Evolutionary conservation across 1,140 invertebrate species (phyloP), one percentile per base, ranked within the genome.

Genomic region (Paracyclopina nana): DNA sequence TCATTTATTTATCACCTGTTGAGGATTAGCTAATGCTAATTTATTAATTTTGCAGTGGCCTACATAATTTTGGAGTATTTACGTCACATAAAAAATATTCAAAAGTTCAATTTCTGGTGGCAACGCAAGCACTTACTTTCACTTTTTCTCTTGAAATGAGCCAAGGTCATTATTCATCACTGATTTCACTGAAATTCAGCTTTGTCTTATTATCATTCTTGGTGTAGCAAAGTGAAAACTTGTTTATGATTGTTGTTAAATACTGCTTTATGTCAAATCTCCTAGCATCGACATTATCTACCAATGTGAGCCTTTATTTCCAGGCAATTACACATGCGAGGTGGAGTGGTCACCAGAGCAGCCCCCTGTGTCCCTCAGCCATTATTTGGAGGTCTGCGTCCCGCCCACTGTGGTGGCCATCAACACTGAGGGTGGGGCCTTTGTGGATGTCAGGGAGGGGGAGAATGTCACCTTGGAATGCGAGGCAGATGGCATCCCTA

Each of bases 401-500:
- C 45, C 45, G 4, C 45, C 45, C 16, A 12, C 25, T 9, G 45
- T 48, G 4, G n/a, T n/a, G 4, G 45, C 45, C 22, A 28, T 28
- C 24, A 12, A 14, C 4, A 27, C 16, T 16, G 45, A 20, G 12
- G 16, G 16, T 14, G 20, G 20, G 30, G 45, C 22, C 4, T 16
- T 48, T 12, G 20, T 22, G 20, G 20, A 25, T 12, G 45, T 28
- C 4, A 26, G 52, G 8, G 54, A 55, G 40, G 52, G 42, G 29
- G 55, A 50, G 4, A 60, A 53, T 4, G 53, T 59, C 24, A 48
- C 55, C 38, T 45, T 62, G 22, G 44, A 53, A 11, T 66, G 63
- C 18, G 26, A 53, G 6, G 59, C 58, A 3, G 27, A 42, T 14
- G 63, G 63, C 20, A 45, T 53, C 2, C 64, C 64, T 0, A 11